Evolutionary conservation across 2,113 vertebrate genomes (phyloP), one percentile per base, ranked within the genome.

Genomic region (Equus quagga): DNA sequence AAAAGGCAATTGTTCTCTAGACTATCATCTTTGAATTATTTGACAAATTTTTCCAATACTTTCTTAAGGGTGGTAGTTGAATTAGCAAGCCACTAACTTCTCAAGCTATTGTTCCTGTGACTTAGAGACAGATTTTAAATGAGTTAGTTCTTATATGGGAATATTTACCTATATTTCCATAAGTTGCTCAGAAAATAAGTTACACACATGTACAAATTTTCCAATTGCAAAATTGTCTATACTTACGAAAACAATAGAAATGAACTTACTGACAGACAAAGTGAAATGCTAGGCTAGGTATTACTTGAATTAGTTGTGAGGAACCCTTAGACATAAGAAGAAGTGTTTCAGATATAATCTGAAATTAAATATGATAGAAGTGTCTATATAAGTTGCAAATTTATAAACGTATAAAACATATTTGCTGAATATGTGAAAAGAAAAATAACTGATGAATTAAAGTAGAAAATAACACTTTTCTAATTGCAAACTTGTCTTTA

Each of bases 41-140:
- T 88, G 7, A 17, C 46, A 33, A 8, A 1, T 1, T 70, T 89
- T 82, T 54, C 24, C 19, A 88, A 3, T 79, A 75, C 46, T 69
- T 88, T 72, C 24, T 84, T 33, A 26, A 28, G 46, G 23, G 7
- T 51, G 24, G 9, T 36, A 44, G 10, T 41, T 79, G 79, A 24
- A 4, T 1, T 64, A 58, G 24, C 15, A 81, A 17, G 23, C 15
- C 28, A 73, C 31, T 87, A 86, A 79, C 86, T 49, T 75, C 18
- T 31, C 85, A 56, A 3, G 33, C 15, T 91, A 82, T 80, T 81
- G 2, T 33, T 96, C 9, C 18, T 49, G 5, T n/a, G 56, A 62
- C 13, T 58, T 51, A 83, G 44, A 69, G 15, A 54, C 58, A 91
- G 3, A 58, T 90, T 96, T 98, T 92, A 15, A 80, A 54, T 92